Evolutionary conservation across 1,140 invertebrate genomes (phyloP).

Genomic region (Heterodera carotae): DNA sequence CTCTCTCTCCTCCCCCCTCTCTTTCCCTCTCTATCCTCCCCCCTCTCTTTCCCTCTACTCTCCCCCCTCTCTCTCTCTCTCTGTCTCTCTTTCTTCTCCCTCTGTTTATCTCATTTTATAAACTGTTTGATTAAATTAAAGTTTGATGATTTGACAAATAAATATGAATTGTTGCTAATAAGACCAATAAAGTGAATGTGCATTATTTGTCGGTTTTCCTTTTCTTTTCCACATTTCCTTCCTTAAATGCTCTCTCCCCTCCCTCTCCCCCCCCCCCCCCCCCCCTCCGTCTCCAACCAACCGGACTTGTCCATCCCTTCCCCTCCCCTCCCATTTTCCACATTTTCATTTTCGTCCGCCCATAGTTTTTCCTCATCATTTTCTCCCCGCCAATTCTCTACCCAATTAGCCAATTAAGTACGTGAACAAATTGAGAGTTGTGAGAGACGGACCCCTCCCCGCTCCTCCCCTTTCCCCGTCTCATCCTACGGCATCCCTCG

Average conservation of each 20-base stretch:
- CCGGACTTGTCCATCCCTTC: slow-evolving; percentile 4
- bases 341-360: background rate
- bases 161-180: too few species aligned
- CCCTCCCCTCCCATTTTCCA: background rate
- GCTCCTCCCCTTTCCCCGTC: background rate
- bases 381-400: background rate
- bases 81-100: slow-evolving; percentile 8
- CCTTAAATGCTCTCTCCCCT: slow-evolving; percentile 15
- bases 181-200: too few species aligned
- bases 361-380: background rate
- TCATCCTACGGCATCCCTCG: background rate
- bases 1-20: background rate
- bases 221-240: background rate
- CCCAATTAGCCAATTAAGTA: background rate
- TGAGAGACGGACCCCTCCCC: background rate
- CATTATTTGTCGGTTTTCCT: slow-evolving; percentile 8
- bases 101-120: slow-evolving; percentile 12
- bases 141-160: slow-evolving; percentile 6
- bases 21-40: too few species aligned
- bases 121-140: too few species aligned
- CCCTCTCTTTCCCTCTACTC: too few species aligned
- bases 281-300: slow-evolving; percentile 22
- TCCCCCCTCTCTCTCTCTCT: background rate
- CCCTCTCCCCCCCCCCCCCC: too few species aligned
- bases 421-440: background rate